Evolutionary conservation across 2,888 invertebrate genomes (phyloP), one percentile per base, ranked within the genome.

Genomic region (Melieria omissa): DNA sequence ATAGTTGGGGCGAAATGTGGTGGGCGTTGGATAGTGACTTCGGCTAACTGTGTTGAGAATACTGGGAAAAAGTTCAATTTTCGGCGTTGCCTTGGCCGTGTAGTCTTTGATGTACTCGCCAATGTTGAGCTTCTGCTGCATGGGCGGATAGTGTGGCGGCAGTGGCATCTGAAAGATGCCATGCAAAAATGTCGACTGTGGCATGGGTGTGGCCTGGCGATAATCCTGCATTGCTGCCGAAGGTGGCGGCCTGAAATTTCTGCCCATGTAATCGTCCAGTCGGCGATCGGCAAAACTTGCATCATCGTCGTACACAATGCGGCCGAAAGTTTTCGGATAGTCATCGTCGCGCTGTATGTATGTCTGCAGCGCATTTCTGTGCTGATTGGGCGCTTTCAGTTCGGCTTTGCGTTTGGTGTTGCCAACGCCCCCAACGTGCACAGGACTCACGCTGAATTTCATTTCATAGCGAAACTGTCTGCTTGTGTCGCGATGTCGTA

Each of bases 361-460:
- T n/a, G 90, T 90, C 72, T 82, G 82, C 29, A 78, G 70, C 45
- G 73, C 68, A 67, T 71, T 75, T 46, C 67, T 46, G 9, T 58
- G 12, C 4, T 71, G 61, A 71, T 65, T 10, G 72, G 47, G 16
- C n/a, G 44, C 16, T 41, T 58, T 46, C 12, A 49, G 16, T 44
- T 70, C 71, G 4, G 52, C 71, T 46, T 61, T 71, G 41, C 71
- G 49, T 12, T 60, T 74, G n/a, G 57, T 67, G 71, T 70, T 49
- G 68, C 74, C 55, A 71, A 55, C 9, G 12, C 70, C 73, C 54
- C 73, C 72, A 8, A 62, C 67, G 7, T 67, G 76, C 44, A 78
- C 67, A 4, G 90, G 89, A 68, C 90, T 90, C 7, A 93, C 89
- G 4, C 90, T 91, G 80, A 92, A 92, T 80, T 92, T 92, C 75